Evolutionary conservation across 2,113 vertebrate species (phyloP).

Genomic region (Argyrosomus japonicus): DNA sequence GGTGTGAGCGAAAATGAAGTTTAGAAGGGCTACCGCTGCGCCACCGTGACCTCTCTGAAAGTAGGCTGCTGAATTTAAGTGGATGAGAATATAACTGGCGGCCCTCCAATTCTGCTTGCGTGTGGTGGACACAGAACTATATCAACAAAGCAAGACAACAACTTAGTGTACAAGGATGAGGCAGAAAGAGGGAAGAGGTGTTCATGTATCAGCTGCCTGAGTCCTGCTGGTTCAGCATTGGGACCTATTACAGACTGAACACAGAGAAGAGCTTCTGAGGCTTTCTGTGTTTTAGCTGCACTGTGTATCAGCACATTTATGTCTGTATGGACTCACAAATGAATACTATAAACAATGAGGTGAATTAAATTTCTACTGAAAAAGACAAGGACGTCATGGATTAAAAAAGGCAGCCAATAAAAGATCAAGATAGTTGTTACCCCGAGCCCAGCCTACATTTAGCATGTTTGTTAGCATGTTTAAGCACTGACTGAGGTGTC

Average conservation of each 20-base stretch:
- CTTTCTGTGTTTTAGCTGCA: conserved; percentile 28
- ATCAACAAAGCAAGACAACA: conserved; percentile 37
- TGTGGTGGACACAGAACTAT: conserved; percentile 25
- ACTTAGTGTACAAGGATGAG: conserved; percentile 21
- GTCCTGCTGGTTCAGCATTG: conserved; percentile 38
- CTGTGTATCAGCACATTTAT: conserved; percentile 2
- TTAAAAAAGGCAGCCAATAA: conserved; percentile 17
- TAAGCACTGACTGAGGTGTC: not conserved
- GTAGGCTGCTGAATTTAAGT: conserved; percentile 45
- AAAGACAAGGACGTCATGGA: conserved; percentile 8
- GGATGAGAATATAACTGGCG: conserved; percentile 41
- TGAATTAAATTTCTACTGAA: conserved; percentile 24
- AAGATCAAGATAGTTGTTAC: conserved; percentile 32
- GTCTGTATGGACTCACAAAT: not conserved
- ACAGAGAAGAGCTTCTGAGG: conserved; percentile 18
- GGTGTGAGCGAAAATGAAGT: conserved; percentile 40
- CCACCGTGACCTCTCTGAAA: conserved; percentile 53
- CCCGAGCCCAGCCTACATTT: not conserved
- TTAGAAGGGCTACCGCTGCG: conserved; percentile 44
- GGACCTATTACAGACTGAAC: conserved; percentile 13
- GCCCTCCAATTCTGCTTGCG: conserved; percentile 28
- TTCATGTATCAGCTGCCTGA: conserved; percentile 29
- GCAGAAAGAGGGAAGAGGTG: conserved; percentile 5
- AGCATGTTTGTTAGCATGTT: conserved; percentile 3
- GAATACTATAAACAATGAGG: not conserved